These are phyloP conservation scores for Alca torda DNA, from an alignment of 2,797 vertebrate species.

Conservation along the genomic window DNA sequence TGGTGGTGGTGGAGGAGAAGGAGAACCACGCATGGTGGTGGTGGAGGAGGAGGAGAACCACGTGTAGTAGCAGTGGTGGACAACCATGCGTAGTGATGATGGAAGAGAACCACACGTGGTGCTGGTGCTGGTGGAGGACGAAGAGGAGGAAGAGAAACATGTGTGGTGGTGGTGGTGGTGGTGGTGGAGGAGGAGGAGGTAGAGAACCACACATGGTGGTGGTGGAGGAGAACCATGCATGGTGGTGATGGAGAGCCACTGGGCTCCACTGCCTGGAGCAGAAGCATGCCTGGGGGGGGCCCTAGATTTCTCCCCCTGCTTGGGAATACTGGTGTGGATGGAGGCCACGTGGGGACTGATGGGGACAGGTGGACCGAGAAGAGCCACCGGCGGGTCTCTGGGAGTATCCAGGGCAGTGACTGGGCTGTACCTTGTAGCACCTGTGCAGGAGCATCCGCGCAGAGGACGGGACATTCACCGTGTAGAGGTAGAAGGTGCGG, in stretches of 20 bases:
- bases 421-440: conserved; percentile 86
- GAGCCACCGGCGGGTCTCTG: rapidly evolving
- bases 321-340: rapidly evolving
- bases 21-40: not conserved
- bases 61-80: rapidly evolving
- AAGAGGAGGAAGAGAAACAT: no score
- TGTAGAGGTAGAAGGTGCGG: conserved; percentile 94
- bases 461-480: conserved; percentile 84
- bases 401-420: rapidly evolving
- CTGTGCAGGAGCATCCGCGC: conserved; percentile 89
- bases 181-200: no score
- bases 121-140: no score
- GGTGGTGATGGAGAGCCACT: not conserved
- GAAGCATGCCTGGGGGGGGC: not conserved
- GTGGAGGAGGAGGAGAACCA: not conserved
- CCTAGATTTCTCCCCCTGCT: no score
- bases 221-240: not conserved
- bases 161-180: not conserved
- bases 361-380: rapidly evolving
- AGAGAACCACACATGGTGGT: not conserved
- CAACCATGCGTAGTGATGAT: no score
- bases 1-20: not conserved
- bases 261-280: not conserved
- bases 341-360: rapidly evolving
- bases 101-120: not conserved